Conservation (phyloP, 1,140 invertebrate species). For the Drosophila lini region DNA sequence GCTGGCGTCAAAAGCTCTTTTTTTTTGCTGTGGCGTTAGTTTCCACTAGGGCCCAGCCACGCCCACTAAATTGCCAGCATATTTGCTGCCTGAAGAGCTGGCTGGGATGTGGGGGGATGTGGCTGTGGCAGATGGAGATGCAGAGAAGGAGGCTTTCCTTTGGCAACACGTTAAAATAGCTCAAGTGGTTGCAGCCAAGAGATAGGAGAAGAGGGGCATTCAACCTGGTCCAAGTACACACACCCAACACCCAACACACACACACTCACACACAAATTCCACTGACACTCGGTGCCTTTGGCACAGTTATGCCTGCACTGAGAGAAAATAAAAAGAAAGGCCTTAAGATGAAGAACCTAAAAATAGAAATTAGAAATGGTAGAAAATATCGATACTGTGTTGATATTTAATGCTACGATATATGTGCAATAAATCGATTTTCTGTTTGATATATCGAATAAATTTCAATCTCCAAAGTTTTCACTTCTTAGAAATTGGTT, state of each 20-base stretch:
- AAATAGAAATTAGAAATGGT: no score
- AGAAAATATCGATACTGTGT: no score
- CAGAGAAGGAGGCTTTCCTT: conserved; percentile 29
- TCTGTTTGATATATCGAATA: no score
- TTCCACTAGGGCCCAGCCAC: conserved; percentile 67
- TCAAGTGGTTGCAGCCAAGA: conserved; percentile 61
- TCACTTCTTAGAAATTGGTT: no score
- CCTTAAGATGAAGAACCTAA: no score
- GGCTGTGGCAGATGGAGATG: conserved; percentile 23
- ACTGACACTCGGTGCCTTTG: conserved; percentile 33
- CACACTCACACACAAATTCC: conserved; percentile 32
- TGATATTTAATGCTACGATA: no score
- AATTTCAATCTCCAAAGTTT: no score
- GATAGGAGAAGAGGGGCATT: conserved; percentile 15
- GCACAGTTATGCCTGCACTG: conserved; percentile 31
- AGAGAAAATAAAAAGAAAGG: neutral
- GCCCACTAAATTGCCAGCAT: conserved; percentile 76
- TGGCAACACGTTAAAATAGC: conserved; percentile 68
- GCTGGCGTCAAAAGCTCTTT: conserved; percentile 67
- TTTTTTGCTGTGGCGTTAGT: conserved; percentile 47
- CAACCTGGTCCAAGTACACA: conserved; percentile 30
- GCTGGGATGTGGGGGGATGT: neutral
- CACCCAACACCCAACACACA: no score
- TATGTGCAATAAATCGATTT: no score
- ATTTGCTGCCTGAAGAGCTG: conserved; percentile 40